These are phyloP conservation scores for Sycophila texana DNA, from an alignment of 2,888 invertebrate species.

Conservation along the genomic window DNA sequence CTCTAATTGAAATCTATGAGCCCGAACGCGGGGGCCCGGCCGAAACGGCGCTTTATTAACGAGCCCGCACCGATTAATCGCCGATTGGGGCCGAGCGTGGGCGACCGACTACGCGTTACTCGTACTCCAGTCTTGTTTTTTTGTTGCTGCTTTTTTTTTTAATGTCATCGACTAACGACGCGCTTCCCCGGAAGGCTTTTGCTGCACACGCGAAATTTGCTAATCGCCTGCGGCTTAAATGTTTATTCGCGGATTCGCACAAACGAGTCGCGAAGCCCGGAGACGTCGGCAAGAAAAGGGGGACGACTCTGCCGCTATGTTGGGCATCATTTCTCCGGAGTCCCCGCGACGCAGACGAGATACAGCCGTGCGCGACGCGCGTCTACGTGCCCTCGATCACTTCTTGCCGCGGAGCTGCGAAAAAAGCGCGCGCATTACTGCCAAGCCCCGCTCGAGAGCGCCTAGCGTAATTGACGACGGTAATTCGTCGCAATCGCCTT, in stretches of 20 bases:
- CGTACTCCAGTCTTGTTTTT: not conserved
- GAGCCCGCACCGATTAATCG: not conserved
- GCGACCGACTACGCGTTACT: not conserved
- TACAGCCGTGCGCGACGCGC: not conserved
- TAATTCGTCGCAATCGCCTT: no score
- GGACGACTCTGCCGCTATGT: not conserved
- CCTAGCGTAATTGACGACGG: no score
- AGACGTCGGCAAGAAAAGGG: not conserved
- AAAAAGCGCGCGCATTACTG: no score
- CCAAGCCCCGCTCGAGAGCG: no score
- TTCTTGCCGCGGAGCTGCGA: slow-evolving; percentile 41
- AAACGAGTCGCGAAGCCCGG: no score
- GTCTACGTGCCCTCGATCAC: slow-evolving; percentile 30
- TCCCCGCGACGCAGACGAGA: not conserved
- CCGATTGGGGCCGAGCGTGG: not conserved
- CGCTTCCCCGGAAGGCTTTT: not conserved
- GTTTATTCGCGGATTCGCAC: not conserved
- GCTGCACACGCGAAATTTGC: not conserved
- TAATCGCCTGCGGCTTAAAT: not conserved
- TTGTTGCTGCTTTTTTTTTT: not conserved
- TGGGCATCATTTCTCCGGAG: not conserved
- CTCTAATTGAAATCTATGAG: slow-evolving; percentile 73
- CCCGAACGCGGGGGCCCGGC: slow-evolving; percentile 60
- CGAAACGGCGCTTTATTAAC: slow-evolving; percentile 24
- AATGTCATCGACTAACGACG: not conserved